These are phyloP conservation scores for Nemotelus pantherinus DNA, from an alignment of 2,888 invertebrate species.

Conservation along the genomic window DNA sequence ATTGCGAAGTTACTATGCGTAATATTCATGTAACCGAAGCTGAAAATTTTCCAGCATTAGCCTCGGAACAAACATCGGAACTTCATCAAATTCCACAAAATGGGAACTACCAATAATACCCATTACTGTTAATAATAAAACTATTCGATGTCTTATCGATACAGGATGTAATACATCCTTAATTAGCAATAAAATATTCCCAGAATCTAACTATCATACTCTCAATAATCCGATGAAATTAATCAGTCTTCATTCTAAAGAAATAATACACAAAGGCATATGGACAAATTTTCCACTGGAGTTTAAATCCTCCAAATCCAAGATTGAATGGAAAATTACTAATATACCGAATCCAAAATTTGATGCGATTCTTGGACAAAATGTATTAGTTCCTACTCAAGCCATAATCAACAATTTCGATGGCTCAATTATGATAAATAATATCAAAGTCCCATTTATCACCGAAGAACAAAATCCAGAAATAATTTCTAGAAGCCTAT, in stretches of 20 bases:
- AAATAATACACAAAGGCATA: constrained; percentile 13
- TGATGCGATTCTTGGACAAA: constrained; percentile 27
- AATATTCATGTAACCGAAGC: neutral
- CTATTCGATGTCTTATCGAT: constrained; percentile 14
- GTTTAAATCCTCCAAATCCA: neutral
- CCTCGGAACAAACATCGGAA: neutral
- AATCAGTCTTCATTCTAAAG: constrained; percentile 9
- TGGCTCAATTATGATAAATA: constrained; percentile 14
- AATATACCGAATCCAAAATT: constrained; percentile 1
- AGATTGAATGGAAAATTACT: constrained; percentile 9
- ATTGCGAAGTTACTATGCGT: neutral
- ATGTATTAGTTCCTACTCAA: constrained; percentile 21
- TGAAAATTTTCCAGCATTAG: constrained; percentile 22
- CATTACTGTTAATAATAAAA: constrained; percentile 15
- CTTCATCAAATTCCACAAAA: neutral
- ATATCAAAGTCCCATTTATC: constrained; percentile 16
- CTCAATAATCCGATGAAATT: constrained; percentile 4
- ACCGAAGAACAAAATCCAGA: constrained; percentile 21
- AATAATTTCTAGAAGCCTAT: constrained; percentile 7
- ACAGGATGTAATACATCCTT: constrained; percentile 32
- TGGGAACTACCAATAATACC: constrained; percentile 24
- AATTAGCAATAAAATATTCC: neutral
- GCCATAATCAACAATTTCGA: neutral
- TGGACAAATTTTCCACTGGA: constrained; percentile 21
- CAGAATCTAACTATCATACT: constrained; percentile 1